Conservation (phyloP, 2,797 vertebrate species). For the Kryptopterus vitreolus region DNA sequence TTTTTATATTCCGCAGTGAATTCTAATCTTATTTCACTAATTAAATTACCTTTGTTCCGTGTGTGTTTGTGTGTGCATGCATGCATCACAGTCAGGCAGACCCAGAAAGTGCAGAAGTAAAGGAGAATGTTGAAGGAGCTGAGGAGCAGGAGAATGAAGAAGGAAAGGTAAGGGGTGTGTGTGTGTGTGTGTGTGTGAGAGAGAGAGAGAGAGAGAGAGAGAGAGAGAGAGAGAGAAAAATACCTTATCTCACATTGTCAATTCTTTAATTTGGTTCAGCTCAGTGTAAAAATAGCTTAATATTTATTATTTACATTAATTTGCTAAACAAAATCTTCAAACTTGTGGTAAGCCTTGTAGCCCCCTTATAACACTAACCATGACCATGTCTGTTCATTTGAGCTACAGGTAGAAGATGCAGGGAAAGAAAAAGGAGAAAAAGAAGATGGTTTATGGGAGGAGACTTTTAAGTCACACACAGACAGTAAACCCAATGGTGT, state of each 20-base stretch:
- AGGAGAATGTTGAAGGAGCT: slow-evolving; percentile 66
- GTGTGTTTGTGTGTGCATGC: not conserved
- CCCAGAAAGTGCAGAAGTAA: slow-evolving; percentile 68
- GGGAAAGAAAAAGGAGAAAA: slow-evolving; percentile 67
- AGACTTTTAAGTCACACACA: slow-evolving; percentile 89
- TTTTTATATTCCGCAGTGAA: not conserved
- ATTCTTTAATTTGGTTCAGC: no score
- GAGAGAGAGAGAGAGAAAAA: no score
- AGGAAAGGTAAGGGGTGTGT: slow-evolving; percentile 56
- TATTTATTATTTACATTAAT: not conserved
- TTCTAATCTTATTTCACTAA: not conserved
- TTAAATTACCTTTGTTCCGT: not conserved
- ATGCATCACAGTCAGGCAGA: slow-evolving; percentile 68
- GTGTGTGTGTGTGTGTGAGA: not conserved
- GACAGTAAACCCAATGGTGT: slow-evolving; percentile 88
- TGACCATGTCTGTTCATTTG: not conserved
- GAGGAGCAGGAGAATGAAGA: slow-evolving; percentile 64
- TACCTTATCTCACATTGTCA: no score
- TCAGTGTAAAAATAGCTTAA: not conserved
- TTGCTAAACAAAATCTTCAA: not conserved
- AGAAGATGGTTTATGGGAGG: slow-evolving; percentile 89
- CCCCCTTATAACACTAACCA: not conserved
- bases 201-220: not conserved
- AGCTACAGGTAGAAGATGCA: slow-evolving; percentile 54
- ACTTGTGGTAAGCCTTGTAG: not conserved